These are phyloP conservation scores for Deroplatys truncata DNA, from an alignment of 2,888 invertebrate species.

Conservation along the genomic window DNA sequence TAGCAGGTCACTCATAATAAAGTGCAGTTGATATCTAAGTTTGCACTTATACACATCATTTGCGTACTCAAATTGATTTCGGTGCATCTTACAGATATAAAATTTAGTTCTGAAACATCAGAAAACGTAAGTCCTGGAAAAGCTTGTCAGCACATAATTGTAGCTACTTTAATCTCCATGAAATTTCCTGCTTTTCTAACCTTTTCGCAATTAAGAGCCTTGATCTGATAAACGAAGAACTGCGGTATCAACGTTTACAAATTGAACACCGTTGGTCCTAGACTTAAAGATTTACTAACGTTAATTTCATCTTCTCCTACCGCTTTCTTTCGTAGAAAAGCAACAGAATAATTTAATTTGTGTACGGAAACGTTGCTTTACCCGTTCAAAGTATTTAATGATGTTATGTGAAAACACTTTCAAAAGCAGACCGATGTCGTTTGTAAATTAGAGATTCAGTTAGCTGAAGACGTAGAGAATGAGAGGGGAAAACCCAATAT, in stretches of 20 bases:
- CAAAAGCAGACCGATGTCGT: not conserved
- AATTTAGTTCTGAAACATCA: too few species aligned
- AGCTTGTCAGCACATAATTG: too few species aligned
- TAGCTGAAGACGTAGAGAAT: not conserved
- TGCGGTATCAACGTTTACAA: not conserved
- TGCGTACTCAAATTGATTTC: too few species aligned
- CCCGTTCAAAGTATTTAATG: not conserved
- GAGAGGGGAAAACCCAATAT: too few species aligned
- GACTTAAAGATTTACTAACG: not conserved
- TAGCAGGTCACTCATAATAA: too few species aligned
- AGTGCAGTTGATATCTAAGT: too few species aligned
- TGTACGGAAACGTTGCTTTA: not conserved
- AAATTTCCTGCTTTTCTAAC: too few species aligned
- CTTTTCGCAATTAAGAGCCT: not conserved
- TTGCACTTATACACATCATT: too few species aligned
- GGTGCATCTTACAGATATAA: too few species aligned
- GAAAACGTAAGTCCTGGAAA: too few species aligned
- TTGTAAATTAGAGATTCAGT: not conserved
- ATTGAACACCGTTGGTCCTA: not conserved
- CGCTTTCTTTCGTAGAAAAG: not conserved
- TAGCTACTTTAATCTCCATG: too few species aligned
- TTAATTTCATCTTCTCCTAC: not conserved
- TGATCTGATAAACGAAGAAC: not conserved
- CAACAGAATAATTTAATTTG: not conserved
- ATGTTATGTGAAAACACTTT: not conserved